Percentiles rank a stretch among this genome's conserved stretches.
Conservation (phyloP, 53 echinoderm and acorn worm species). For the Mesocentrotus franciscanus region DNA sequence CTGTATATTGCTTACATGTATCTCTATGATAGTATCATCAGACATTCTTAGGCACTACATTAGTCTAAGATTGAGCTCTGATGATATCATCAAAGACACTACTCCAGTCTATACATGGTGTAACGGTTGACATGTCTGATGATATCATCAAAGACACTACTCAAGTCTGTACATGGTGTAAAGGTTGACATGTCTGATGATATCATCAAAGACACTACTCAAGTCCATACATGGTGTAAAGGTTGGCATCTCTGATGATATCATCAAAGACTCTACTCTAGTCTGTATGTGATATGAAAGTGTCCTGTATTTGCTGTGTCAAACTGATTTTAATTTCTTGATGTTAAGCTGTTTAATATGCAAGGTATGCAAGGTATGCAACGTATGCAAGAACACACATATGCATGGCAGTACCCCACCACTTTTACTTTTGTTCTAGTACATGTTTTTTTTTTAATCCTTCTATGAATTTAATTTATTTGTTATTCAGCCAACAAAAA, state of each 20-base stretch:
- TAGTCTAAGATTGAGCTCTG: neutral
- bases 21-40: neutral
- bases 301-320: neutral
- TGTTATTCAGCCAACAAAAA: neutral
- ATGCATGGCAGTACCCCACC: neutral
- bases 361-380: constrained; percentile 6
- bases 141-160: constrained; percentile 6
- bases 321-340: too few relatives aligned
- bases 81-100: neutral
- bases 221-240: neutral
- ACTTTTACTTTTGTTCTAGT: neutral
- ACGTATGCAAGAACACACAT: neutral
- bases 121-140: neutral
- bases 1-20: neutral
- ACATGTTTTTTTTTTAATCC: neutral
- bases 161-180: neutral
- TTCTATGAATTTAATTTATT: neutral
- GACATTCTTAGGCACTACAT: neutral
- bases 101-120: neutral
- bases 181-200: neutral
- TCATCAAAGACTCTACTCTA: neutral
- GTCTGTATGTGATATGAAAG: neutral
- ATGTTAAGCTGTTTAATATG: neutral
- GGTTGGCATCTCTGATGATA: neutral
- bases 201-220: constrained; percentile 7